These are phyloP conservation scores for Drosophila arizonae DNA, from an alignment of 1,140 invertebrate genomes.

Conservation along the genomic window DNA sequence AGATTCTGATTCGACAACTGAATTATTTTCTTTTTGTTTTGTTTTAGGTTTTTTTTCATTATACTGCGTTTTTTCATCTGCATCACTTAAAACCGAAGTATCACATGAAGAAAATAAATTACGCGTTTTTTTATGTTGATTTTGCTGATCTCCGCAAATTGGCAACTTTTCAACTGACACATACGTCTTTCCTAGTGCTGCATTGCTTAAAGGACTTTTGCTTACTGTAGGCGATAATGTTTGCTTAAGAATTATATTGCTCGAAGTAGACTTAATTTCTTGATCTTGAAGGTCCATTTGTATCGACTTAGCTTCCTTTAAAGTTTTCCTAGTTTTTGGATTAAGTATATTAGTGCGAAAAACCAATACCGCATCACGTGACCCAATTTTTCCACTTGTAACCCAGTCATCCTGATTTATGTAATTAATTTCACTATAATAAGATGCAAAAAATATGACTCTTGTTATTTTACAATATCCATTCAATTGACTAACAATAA, in stretches of 20 bases:
- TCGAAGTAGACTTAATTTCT: constrained; percentile 2
- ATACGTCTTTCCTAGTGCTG: constrained; percentile 37
- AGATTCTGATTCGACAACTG: constrained; percentile 32
- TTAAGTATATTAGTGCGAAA: constrained; percentile 76
- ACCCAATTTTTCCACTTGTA: constrained; percentile 76
- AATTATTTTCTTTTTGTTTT: constrained; percentile 40
- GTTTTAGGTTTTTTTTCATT: constrained; percentile 46
- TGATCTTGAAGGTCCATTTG: constrained; percentile 22
- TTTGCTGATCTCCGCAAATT: constrained; percentile 37
- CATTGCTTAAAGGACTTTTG: constrained; percentile 31
- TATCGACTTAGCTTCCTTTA: constrained; percentile 36
- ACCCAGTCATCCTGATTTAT: constrained; percentile 71
- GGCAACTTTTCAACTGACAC: constrained; percentile 37
- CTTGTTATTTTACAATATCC: not conserved
- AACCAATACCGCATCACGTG: constrained; percentile 76
- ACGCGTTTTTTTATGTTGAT: constrained; percentile 36
- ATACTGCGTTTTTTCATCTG: constrained; percentile 56
- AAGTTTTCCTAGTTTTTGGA: constrained; percentile 58
- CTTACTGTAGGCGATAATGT: constrained; percentile 20
- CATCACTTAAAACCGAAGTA: constrained; percentile 72
- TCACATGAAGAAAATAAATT: constrained; percentile 75
- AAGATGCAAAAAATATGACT: not conserved
- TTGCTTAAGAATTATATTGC: not conserved
- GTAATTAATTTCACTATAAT: constrained; percentile 42
- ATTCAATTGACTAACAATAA: not conserved